Evolutionary conservation across 2,113 vertebrate genomes (phyloP), one percentile per base, ranked within the genome.

Genomic region (Ancistrus triradiatus): DNA sequence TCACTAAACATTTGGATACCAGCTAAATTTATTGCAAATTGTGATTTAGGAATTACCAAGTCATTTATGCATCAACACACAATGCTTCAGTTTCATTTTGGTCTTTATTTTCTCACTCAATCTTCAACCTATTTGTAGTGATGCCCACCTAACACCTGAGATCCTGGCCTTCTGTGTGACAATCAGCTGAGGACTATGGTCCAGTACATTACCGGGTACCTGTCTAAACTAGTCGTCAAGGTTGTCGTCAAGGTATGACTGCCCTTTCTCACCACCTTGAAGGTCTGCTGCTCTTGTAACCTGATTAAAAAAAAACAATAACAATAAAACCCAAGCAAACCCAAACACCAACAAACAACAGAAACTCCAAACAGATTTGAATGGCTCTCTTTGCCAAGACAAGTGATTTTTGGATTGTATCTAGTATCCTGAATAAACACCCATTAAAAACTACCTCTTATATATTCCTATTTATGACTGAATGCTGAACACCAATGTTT

Each of bases 181-280:
- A 85, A 63, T 74, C 73, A 82, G 71, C 60, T 75, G 75, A 84
- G 79, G 77, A 66, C 65, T 65, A 40, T 53, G 63, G 73, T 74
- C 71, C 73, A 67, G 78, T 81, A 82, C 78, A 87, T 84, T 81
- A 84, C 81, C 78, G 71, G 75, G 13, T 4, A 61, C 58, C 72
- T 58, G 69, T 62, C 77, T 80, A 73, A 82, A 81, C 76, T 73
- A 80, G 80, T n/a, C n/a, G n/a, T 37, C 35, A 37, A 7, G 35
- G 7, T 37, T 3, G 72, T 73, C 71, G 70, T 62, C 73, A 69
- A 65, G 47, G 51, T 68, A 63, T 77, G 78, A 80, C 80, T 65
- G 47, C 28, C 27, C 18, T 69, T 63, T 53, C 37, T 50, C 25
- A 35, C 38, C 49, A 70, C 22, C 25, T 72, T 77, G 69, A 40